phyloP scores from a whole-genome alignment of 2,888 invertebrate genomes.

The Platycheirus rosarum region DNA sequence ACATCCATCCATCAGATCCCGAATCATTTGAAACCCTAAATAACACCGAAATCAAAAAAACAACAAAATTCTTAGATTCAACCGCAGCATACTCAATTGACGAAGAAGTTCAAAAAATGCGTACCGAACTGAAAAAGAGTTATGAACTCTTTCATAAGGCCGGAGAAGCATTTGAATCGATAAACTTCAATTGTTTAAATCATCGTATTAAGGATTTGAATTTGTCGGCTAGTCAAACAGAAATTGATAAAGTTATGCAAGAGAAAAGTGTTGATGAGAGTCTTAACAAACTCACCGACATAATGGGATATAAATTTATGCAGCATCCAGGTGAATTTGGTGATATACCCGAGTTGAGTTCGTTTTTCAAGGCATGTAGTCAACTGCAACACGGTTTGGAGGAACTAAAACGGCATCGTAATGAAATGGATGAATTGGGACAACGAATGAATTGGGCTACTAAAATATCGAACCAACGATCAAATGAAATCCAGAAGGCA shows the following conservation, averaged over 20 bases:
- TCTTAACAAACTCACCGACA: slow-evolving; percentile 77
- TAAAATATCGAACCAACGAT: slow-evolving; percentile 77
- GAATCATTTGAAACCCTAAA: neutral
- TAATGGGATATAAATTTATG: slow-evolving; percentile 77
- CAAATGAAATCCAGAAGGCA: slow-evolving; percentile 77
- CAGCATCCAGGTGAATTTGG: slow-evolving; percentile 81
- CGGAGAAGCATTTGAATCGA: slow-evolving; percentile 79
- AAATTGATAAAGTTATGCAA: slow-evolving; percentile 72
- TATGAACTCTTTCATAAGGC: slow-evolving; percentile 79
- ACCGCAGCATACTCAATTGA: slow-evolving; percentile 75
- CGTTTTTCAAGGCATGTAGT: slow-evolving; percentile 79
- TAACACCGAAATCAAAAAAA: slow-evolving; percentile 34
- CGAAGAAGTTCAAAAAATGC: slow-evolving; percentile 78
- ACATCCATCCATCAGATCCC: neutral
- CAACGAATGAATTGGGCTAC: slow-evolving; percentile 77
- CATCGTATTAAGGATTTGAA: slow-evolving; percentile 79
- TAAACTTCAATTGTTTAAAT: slow-evolving; percentile 78
- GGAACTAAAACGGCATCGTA: slow-evolving; percentile 77
- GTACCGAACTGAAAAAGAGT: slow-evolving; percentile 77
- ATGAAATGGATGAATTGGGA: slow-evolving; percentile 77
- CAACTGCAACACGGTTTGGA: slow-evolving; percentile 79
- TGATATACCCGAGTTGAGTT: slow-evolving; percentile 80
- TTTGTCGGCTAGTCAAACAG: slow-evolving; percentile 74
- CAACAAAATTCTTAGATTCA: slow-evolving; percentile 52
- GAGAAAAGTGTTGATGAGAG: slow-evolving; percentile 76